Conservation (phyloP, 2,797 vertebrate genomes). For the Scarus forsteni region DNA sequence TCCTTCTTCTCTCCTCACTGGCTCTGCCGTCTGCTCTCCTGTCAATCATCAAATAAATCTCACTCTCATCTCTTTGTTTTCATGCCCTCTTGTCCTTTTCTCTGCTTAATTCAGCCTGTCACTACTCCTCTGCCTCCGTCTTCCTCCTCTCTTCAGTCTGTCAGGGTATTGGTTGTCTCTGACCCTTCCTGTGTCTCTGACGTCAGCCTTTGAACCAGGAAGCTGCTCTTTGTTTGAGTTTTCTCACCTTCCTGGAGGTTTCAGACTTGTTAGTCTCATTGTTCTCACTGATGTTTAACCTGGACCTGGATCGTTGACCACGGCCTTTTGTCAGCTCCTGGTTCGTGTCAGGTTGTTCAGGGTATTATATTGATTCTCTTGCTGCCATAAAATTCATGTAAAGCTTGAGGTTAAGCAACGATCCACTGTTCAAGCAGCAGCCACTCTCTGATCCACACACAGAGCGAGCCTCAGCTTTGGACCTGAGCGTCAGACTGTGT, state of each 20-base stretch:
- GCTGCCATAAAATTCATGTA: conserved; percentile 14
- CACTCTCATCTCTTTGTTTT: conserved; percentile 34
- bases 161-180: conserved; percentile 55
- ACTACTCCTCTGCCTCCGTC: conserved; percentile 13
- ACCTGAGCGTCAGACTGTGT: not conserved
- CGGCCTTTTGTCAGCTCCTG: conserved; percentile 34
- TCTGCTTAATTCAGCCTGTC: conserved; percentile 25
- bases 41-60: conserved; percentile 22
- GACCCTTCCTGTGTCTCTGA: conserved; percentile 61
- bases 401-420: not conserved
- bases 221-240: conserved; percentile 13
- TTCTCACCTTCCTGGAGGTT: too few relatives aligned
- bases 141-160: conserved; percentile 20
- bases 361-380: conserved; percentile 49
- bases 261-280: not conserved
- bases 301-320: not conserved
- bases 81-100: conserved; percentile 9
- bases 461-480: not conserved
- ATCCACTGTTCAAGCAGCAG: conserved; percentile 36
- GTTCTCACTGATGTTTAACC: conserved; percentile 12
- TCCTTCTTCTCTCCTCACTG: not conserved
- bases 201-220: conserved; percentile 57
- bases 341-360: conserved; percentile 16
- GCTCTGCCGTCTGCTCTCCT: not conserved
- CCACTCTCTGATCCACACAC: conserved; percentile 3